Evolutionary conservation across 2,113 vertebrate species (phyloP), one percentile per base, ranked within the genome.

Genomic region (Oncorhynchus nerka): DNA sequence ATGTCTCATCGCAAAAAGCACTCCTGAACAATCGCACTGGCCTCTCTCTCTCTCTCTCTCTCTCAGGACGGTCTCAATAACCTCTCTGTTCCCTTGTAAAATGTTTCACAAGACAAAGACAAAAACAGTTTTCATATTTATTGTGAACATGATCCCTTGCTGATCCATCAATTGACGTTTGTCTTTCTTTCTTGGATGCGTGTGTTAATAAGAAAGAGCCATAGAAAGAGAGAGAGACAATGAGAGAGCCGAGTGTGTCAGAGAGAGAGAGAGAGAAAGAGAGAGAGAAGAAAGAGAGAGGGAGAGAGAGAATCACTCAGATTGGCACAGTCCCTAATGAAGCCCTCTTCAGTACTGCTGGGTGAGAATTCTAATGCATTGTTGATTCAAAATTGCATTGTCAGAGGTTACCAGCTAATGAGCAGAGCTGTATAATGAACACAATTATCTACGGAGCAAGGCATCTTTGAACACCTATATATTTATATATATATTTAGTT

Each of bases 191-290:
- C 39, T 45, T 45, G 39, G 39, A 45, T 45, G 2, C 2, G 1
- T 62, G n/a, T 61, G 16, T 62, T 30, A 72, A 8, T 22, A 61
- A 78, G n/a, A 76, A 7, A 64, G 20, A 69, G 64, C 75, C 45
- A 68, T 59, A 24, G 49, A 69, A 48, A 68, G 19, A 76, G 22
- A 76, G 45, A 73, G 26, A 55, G 26, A 70, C 39, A 30, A 11
- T 11, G 39, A 45, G 39, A 45, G 39, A 45, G 39, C 39, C 39
- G 6, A 39, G 59, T 61, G 59, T 61, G 59, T 45, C 55, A 72
- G 30, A 69, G 68, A 70, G 34, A 70, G 51, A 61, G 67, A 68
- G 78, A 80, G 65, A 80, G 49, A 70, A 49, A 68, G 51, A 80
- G 49, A 69, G 68, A 68, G 16, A 24, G 1, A 24, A 28, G 26